Percentiles rank a stretch among this genome's conserved stretches.
Conservation (phyloP, 1,140 invertebrate species). For the Drosophila orena region DNA sequence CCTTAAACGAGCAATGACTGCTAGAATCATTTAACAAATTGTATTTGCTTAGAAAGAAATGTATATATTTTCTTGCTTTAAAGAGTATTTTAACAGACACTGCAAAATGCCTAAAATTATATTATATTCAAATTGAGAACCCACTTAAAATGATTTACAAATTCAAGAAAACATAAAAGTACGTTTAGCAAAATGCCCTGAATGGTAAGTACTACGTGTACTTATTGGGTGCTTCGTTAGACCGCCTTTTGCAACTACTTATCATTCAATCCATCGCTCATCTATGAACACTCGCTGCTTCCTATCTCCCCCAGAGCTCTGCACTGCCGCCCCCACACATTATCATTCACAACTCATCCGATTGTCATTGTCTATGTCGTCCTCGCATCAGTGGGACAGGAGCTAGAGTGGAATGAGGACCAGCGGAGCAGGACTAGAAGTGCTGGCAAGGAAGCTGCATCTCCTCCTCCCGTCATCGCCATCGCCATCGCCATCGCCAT, state of each 20-base stretch:
- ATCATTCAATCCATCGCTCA: constrained; percentile 59
- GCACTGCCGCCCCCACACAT: constrained; percentile 30
- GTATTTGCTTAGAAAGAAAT: too few species aligned
- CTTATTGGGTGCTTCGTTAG: constrained; percentile 6
- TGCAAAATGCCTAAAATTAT: too few species aligned
- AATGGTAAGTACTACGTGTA: neutral
- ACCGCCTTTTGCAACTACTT: constrained; percentile 34
- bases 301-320: constrained; percentile 29
- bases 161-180: neutral
- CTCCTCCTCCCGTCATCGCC: neutral
- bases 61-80: too few species aligned
- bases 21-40: too few species aligned
- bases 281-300: constrained; percentile 40
- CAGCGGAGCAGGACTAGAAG: neutral
- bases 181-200: neutral
- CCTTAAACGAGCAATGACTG: neutral
- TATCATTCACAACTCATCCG: constrained; percentile 83
- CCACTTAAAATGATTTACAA: too few species aligned
- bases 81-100: too few species aligned
- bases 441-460: neutral
- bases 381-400: constrained; percentile 42
- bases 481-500: neutral
- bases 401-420: neutral
- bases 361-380: constrained; percentile 75
- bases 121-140: too few species aligned